These are phyloP conservation scores for Pocota personata DNA, from an alignment of 2,888 invertebrate species.

Conservation along the genomic window DNA sequence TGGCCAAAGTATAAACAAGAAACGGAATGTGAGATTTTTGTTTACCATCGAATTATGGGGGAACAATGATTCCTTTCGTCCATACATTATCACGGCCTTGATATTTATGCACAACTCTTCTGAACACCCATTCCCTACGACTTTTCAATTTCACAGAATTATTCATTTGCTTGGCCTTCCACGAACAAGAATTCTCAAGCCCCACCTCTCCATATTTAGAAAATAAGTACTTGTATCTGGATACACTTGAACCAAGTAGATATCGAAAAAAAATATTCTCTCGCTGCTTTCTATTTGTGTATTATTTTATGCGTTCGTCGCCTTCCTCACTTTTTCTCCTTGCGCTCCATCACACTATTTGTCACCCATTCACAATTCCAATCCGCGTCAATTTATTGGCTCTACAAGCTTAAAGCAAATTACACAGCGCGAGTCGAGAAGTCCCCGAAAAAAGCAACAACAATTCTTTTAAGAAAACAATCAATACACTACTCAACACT, in stretches of 20 bases:
- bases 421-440: background rate
- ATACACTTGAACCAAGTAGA: background rate
- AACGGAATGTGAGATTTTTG: too few species aligned
- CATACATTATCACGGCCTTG: too few species aligned
- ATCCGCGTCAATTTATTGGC: conserved; percentile 32
- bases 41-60: too few species aligned
- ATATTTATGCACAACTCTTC: too few species aligned
- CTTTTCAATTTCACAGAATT: background rate
- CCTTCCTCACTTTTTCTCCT: background rate
- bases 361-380: conserved; percentile 7
- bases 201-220: background rate
- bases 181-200: background rate
- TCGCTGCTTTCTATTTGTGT: background rate
- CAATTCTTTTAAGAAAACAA: conserved; percentile 43
- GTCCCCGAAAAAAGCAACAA: background rate
- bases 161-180: background rate
- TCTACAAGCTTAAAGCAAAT: background rate
- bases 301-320: background rate
- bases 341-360: conserved; percentile 14
- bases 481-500: conserved; percentile 44
- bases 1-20: too few species aligned
- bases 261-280: background rate
- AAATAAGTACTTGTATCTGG: background rate
- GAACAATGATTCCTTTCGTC: too few species aligned
- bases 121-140: too few species aligned